These are phyloP conservation scores for Parazoanthus swiftii DNA, from an alignment of 92 coral and sea anemone species.

Conservation along the genomic window DNA sequence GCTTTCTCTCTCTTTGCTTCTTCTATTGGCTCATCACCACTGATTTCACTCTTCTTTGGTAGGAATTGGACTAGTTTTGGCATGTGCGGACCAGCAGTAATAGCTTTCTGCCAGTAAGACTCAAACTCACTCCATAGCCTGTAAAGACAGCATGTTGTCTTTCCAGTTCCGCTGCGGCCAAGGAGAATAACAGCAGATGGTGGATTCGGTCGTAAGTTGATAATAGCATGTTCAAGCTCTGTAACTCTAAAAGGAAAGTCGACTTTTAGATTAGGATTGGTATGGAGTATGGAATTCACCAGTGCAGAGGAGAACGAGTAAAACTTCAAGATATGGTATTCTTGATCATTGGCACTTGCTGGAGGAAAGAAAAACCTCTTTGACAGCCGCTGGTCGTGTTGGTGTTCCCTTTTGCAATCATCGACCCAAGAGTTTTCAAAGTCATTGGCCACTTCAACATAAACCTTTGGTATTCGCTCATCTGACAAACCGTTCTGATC, in stretches of 20 bases:
- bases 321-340: slow-evolving; percentile 52
- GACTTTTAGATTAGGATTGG: slow-evolving; percentile 17
- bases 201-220: slow-evolving; percentile 43
- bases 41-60: slow-evolving; percentile 11
- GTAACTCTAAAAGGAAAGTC: slow-evolving; percentile 55
- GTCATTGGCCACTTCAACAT: slow-evolving; percentile 1
- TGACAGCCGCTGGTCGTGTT: not conserved
- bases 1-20: not conserved
- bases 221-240: slow-evolving; percentile 53
- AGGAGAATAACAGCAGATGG: slow-evolving; percentile 46
- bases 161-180: slow-evolving; percentile 63
- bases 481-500: slow-evolving; percentile 3
- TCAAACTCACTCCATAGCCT: slow-evolving; percentile 56
- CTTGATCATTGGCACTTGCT: slow-evolving; percentile 71
- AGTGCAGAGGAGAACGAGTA: slow-evolving; percentile 49
- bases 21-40: not conserved
- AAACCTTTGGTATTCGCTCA: slow-evolving; percentile 14
- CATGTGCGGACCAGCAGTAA: slow-evolving; percentile 77
- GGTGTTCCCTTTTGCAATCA: slow-evolving; percentile 1
- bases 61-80: slow-evolving; percentile 52
- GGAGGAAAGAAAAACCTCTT: slow-evolving; percentile 81
- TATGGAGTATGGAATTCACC: slow-evolving; percentile 45
- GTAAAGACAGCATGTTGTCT: slow-evolving; percentile 60
- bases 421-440: not conserved
- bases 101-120: slow-evolving; percentile 78